Conservation (phyloP, 1,140 invertebrate genomes). For the Myzus persicae region DNA sequence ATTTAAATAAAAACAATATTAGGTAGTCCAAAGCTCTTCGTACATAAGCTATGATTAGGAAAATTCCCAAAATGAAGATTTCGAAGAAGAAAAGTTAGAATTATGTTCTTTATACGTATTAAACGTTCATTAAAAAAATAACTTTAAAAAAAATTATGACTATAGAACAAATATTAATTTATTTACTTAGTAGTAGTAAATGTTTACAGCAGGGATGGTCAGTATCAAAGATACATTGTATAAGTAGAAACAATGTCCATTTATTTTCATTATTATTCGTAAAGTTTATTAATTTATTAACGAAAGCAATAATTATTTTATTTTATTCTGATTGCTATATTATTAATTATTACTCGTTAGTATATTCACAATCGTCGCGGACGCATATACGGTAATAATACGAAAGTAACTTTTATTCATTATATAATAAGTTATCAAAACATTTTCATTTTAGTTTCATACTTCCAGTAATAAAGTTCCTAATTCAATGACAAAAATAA, state of each 20-base stretch:
- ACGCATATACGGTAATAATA: not conserved
- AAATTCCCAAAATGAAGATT: not conserved
- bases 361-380: not conserved
- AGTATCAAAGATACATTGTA: too few species aligned
- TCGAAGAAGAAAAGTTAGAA: too few species aligned
- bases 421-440: not conserved
- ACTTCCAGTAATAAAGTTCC: not conserved
- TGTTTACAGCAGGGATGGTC: too few species aligned
- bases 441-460: not conserved
- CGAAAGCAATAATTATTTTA: too few species aligned
- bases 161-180: not conserved
- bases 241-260: too few species aligned
- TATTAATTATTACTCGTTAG: not conserved
- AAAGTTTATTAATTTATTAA: too few species aligned
- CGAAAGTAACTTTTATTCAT: not conserved
- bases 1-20: not conserved
- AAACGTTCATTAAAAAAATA: not conserved
- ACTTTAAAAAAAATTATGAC: not conserved
- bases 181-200: not conserved
- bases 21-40: not conserved
- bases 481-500: not conserved
- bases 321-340: too few species aligned
- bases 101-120: too few species aligned
- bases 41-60: not conserved
- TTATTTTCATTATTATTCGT: not conserved